Percentiles rank a stretch among this genome's conserved stretches.
Conservation (phyloP, 1,140 invertebrate genomes). For the Drosophila willistoni region DNA sequence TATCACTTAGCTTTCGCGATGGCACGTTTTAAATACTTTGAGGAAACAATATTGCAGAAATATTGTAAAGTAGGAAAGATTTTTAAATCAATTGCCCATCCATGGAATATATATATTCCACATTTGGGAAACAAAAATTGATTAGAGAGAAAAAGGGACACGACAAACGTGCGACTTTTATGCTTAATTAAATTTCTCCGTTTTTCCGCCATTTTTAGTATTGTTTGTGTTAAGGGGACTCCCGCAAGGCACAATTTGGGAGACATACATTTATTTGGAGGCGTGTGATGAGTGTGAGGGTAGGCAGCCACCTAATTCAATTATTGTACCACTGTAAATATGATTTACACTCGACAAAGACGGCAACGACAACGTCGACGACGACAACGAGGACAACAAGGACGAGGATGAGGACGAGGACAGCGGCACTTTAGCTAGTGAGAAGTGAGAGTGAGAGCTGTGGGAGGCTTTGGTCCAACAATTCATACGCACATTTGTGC, state of each 20-base stretch:
- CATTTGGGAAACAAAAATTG: constrained; percentile 2
- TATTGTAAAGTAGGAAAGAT: background rate
- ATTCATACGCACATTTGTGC: constrained; percentile 67
- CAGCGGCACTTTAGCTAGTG: constrained; percentile 27
- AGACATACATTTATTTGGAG: constrained; percentile 6
- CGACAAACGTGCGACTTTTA: constrained; percentile 43
- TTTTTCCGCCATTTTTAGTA: constrained; percentile 16
- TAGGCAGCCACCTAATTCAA: constrained; percentile 57
- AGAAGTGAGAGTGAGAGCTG: background rate
- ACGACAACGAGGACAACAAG: background rate
- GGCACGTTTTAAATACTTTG: background rate
- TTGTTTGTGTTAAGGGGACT: constrained; percentile 12
- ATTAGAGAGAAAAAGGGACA: constrained; percentile 1
- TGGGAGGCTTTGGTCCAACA: constrained; percentile 31
- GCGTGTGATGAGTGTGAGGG: constrained; percentile 19
- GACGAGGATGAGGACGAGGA: too few relatives aligned
- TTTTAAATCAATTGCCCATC: constrained; percentile 1
- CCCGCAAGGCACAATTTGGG: background rate
- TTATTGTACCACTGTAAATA: constrained; percentile 76
- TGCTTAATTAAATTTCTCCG: constrained; percentile 56
- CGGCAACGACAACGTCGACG: constrained; percentile 25
- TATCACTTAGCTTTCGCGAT: background rate
- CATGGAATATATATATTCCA: constrained; percentile 2
- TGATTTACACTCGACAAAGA: constrained; percentile 59
- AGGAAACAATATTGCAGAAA: background rate